These are phyloP conservation scores for Henicopernis longicauda DNA, from an alignment of 2,113 vertebrate species.

Conservation along the genomic window DNA sequence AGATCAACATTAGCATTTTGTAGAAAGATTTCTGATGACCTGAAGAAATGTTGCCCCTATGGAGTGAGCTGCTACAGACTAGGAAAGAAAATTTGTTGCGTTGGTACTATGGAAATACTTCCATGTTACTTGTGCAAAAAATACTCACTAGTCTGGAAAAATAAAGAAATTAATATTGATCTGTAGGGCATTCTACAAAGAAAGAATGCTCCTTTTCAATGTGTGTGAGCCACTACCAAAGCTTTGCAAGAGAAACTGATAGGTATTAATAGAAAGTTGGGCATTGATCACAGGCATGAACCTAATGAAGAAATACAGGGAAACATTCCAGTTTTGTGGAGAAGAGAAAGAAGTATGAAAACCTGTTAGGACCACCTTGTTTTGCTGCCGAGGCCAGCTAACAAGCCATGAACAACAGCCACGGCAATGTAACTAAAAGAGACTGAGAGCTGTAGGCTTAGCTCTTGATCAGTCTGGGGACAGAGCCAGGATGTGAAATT, in stretches of 20 bases:
- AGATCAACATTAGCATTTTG: background rate
- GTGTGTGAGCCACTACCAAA: background rate
- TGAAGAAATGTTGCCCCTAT: background rate
- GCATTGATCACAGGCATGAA: background rate
- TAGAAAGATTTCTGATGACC: background rate
- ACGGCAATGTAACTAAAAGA: background rate
- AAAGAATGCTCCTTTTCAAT: background rate
- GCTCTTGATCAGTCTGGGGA: background rate
- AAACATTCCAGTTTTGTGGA: background rate
- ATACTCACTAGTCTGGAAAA: background rate
- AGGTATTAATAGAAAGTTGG: background rate
- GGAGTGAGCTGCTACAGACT: background rate
- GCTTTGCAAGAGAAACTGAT: background rate
- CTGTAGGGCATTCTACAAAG: background rate
- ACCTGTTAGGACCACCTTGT: background rate
- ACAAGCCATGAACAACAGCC: background rate
- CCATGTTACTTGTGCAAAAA: background rate
- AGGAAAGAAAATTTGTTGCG: background rate
- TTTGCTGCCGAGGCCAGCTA: background rate
- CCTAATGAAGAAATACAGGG: background rate
- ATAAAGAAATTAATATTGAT: background rate
- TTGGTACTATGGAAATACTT: background rate
- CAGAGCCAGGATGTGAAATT: slow-evolving; percentile 5
- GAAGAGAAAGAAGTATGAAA: background rate
- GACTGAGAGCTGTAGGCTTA: background rate